A percentile compares a stretch with the other conserved stretches of the same genome.
Conservation (phyloP, 2,888 invertebrate species). For the Drosophila formosana region DNA sequence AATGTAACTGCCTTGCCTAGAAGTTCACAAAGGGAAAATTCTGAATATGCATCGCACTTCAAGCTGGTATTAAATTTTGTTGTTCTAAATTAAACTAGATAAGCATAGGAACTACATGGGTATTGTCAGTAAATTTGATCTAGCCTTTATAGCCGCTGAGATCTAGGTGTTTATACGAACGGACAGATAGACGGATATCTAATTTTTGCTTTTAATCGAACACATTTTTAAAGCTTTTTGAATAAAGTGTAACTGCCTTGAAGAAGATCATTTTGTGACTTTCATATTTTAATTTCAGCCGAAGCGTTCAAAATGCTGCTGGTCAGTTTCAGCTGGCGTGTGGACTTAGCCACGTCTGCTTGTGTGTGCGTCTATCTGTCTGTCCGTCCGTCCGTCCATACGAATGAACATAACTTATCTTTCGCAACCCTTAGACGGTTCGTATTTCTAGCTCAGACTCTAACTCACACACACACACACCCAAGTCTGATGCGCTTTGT, state of each 20-base stretch:
- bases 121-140: no score
- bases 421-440: constrained; percentile 35
- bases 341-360: constrained; percentile 1
- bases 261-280: not conserved
- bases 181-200: no score
- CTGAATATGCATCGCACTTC: no score
- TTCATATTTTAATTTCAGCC: not conserved
- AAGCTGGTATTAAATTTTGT: no score
- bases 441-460: constrained; percentile 49
- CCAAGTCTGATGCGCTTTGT: constrained; percentile 22
- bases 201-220: no score
- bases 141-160: no score
- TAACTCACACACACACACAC: not conserved
- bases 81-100: no score
- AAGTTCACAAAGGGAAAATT: no score
- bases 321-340: not conserved
- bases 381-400: not conserved
- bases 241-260: not conserved
- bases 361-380: not conserved
- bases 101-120: not conserved
- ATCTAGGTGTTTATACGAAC: no score
- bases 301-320: not conserved
- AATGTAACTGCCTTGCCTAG: no score
- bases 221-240: not conserved
- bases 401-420: not conserved